Conservation (phyloP, 2,888 invertebrate genomes). For the Blastobasis adustella region DNA sequence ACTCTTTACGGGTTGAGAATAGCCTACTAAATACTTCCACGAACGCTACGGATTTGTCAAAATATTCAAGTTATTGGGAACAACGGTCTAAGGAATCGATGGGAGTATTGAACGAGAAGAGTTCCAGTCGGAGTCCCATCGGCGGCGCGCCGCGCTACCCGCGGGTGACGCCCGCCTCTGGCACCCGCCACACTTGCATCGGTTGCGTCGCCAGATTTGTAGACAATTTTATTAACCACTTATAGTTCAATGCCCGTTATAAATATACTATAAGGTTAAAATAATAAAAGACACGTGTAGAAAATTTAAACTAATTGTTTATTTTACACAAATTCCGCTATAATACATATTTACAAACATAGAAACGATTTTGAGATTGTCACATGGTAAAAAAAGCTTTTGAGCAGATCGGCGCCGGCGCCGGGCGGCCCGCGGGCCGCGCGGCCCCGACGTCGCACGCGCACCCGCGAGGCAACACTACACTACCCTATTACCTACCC, state of each 20-base stretch:
- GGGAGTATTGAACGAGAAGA: no score
- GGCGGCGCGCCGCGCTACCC: not conserved
- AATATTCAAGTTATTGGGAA: no score
- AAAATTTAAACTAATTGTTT: constrained; percentile 41
- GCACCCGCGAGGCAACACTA: constrained; percentile 8
- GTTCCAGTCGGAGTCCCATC: no score
- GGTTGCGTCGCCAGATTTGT: constrained; percentile 48
- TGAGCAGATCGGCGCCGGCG: constrained; percentile 48
- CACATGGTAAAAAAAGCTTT: constrained; percentile 62
- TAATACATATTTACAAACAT: constrained; percentile 74
- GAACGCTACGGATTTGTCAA: no score
- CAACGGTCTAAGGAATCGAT: no score
- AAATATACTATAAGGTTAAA: constrained; percentile 18
- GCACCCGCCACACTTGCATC: constrained; percentile 30
- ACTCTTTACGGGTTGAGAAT: no score
- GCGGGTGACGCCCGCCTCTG: constrained; percentile 3
- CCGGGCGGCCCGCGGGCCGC: constrained; percentile 27
- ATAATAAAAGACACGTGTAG: not conserved
- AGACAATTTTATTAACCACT: constrained; percentile 52
- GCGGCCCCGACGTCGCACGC: constrained; percentile 15
- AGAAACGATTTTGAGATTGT: constrained; percentile 65
- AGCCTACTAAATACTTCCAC: no score
- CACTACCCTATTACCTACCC: constrained; percentile 31
- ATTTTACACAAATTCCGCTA: constrained; percentile 72
- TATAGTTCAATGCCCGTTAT: constrained; percentile 2